Percentiles rank a stretch among this genome's conserved stretches.
These are phyloP conservation scores for Morone saxatilis DNA, from an alignment of 2,113 vertebrate species.

Conservation along the genomic window DNA sequence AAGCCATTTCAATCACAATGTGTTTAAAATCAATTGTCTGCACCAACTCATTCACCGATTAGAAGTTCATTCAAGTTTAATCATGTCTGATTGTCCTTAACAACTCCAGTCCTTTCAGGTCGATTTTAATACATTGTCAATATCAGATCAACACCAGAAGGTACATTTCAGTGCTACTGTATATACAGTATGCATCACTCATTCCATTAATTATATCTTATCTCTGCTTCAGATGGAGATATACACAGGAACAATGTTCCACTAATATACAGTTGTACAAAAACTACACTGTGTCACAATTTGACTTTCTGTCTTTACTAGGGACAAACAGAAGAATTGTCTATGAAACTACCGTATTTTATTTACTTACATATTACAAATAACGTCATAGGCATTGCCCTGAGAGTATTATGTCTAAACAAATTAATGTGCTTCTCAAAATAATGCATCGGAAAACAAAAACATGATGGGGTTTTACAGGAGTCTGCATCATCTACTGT, in stretches of 20 bases:
- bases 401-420: constrained; percentile 60
- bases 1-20: neutral
- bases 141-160: neutral
- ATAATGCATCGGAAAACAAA: constrained; percentile 35
- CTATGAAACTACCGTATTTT: constrained; percentile 39
- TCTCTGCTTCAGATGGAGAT: neutral
- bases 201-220: neutral
- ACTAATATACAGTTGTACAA: constrained; percentile 14
- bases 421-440: constrained; percentile 40
- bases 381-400: constrained; percentile 56
- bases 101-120: neutral
- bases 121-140: neutral
- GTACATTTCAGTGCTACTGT: neutral
- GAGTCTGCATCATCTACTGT: constrained; percentile 6
- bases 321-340: constrained; percentile 16
- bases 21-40: neutral
- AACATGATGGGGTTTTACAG: constrained; percentile 2
- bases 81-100: neutral
- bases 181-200: neutral
- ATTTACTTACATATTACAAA: constrained; percentile 35
- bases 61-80: constrained; percentile 1
- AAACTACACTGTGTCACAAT: neutral
- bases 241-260: constrained; percentile 11
- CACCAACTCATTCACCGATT: neutral
- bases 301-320: neutral